Percentiles rank a stretch among this genome's conserved stretches.
phyloP scores from a whole-genome alignment of 2,888 invertebrate genomes.

The Acanthoscelides obtectus region DNA sequence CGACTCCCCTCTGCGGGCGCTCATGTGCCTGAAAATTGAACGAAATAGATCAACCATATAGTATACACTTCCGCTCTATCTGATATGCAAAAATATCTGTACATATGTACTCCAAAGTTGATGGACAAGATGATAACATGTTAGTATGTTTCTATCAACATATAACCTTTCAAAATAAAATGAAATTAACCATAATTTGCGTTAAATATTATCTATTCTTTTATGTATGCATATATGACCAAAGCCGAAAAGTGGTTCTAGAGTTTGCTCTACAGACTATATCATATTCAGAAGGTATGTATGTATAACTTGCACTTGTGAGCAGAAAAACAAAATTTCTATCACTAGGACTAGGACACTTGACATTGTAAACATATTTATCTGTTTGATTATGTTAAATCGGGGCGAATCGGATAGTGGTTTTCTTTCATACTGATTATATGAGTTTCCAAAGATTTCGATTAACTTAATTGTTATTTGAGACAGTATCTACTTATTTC shows the following conservation, averaged over 20 bases:
- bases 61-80: neutral
- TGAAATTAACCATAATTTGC: neutral
- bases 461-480: too few relatives aligned
- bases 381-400: too few relatives aligned
- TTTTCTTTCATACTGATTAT: too few relatives aligned
- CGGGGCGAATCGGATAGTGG: too few relatives aligned
- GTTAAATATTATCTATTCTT: neutral
- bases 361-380: too few relatives aligned
- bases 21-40: too few relatives aligned
- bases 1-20: too few relatives aligned
- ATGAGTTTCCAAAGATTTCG: neutral
- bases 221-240: neutral
- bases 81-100: neutral
- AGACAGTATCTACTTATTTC: neutral
- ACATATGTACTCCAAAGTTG: neutral
- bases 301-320: neutral
- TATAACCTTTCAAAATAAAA: neutral
- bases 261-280: neutral
- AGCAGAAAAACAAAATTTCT: neutral
- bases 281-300: neutral
- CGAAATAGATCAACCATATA: neutral
- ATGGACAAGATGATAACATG: neutral
- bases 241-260: neutral
- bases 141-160: neutral
- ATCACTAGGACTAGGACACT: too few relatives aligned